phyloP scores from a whole-genome alignment of 37 sponge, comb jelly and placozoan genomes.

The Hormiphora californensis region DNA sequence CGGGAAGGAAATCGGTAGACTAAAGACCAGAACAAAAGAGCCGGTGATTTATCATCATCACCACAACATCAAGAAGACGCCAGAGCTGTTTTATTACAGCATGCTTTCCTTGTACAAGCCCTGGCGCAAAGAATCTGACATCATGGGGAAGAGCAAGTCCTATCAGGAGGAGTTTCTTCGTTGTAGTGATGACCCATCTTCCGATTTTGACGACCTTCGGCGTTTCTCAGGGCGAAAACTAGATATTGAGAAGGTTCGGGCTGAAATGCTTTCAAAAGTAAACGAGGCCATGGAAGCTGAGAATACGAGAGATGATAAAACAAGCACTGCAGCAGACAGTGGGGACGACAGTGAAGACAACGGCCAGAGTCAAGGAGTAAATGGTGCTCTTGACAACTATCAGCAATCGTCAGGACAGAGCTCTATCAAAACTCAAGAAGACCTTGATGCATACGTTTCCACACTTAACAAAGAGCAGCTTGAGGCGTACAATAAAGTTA shows the following conservation, averaged over 20 bases:
- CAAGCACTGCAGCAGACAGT: no score
- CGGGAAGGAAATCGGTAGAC: no score
- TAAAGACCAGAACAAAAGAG: not conserved
- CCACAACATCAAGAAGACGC: not conserved
- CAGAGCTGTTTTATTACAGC: slow-evolving; percentile 20
- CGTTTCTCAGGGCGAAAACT: not conserved
- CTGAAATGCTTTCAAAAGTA: not conserved
- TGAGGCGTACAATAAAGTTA: not conserved
- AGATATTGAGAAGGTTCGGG: not conserved
- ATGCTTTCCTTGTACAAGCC: not conserved
- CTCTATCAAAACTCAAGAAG: not conserved
- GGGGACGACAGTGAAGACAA: not conserved
- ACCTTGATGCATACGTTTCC: not conserved
- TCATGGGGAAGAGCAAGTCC: not conserved
- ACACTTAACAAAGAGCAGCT: not conserved
- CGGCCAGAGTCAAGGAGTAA: not conserved
- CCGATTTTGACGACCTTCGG: not conserved
- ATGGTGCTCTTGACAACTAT: not conserved
- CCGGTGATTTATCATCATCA: not conserved
- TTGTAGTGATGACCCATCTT: not conserved
- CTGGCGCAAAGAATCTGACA: not conserved
- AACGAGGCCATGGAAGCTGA: not conserved
- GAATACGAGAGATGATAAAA: not conserved
- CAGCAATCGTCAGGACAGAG: not conserved
- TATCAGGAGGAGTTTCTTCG: not conserved